A percentile compares a stretch with the other conserved stretches of the same genome.
phyloP scores from a whole-genome alignment of 2,113 vertebrate genomes.

The Pangasianodon gigas region DNA sequence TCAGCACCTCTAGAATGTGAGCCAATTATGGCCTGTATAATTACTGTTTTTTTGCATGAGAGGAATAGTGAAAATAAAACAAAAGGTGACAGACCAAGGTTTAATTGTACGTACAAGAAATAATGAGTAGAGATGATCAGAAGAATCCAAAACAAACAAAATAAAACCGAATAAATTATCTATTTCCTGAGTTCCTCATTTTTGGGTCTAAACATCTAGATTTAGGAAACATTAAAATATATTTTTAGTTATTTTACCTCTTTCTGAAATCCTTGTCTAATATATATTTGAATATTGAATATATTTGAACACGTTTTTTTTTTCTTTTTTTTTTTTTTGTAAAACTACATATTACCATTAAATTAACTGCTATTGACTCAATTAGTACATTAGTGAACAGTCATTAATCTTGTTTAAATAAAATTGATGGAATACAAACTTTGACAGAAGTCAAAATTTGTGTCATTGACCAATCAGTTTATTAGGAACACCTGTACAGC shows the following conservation, averaged over 20 bases:
- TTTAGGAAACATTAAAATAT: background rate
- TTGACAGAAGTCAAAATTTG: background rate
- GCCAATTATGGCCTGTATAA: slow-evolving; percentile 54
- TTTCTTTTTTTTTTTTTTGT: no score
- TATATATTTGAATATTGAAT: background rate
- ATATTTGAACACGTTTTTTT: background rate
- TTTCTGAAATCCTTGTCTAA: no score
- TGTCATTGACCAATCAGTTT: background rate
- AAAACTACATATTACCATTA: background rate
- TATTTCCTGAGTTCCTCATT: background rate
- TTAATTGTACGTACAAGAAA: slow-evolving; percentile 32
- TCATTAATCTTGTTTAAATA: background rate
- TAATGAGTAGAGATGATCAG: background rate
- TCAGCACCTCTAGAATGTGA: slow-evolving; percentile 56
- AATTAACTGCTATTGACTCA: background rate
- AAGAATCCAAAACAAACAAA: background rate
- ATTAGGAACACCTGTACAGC: background rate
- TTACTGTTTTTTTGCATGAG: slow-evolving; percentile 51
- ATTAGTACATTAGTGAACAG: background rate
- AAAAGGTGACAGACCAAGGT: slow-evolving; percentile 37
- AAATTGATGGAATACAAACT: background rate
- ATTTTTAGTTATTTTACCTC: background rate
- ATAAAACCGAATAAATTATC: background rate
- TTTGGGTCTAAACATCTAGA: background rate
- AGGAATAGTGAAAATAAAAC: slow-evolving; percentile 30